A percentile compares a stretch with the other conserved stretches of the same genome.
These are phyloP conservation scores for Xenus cinereus DNA, from an alignment of 2,113 vertebrate species.

Conservation along the genomic window DNA sequence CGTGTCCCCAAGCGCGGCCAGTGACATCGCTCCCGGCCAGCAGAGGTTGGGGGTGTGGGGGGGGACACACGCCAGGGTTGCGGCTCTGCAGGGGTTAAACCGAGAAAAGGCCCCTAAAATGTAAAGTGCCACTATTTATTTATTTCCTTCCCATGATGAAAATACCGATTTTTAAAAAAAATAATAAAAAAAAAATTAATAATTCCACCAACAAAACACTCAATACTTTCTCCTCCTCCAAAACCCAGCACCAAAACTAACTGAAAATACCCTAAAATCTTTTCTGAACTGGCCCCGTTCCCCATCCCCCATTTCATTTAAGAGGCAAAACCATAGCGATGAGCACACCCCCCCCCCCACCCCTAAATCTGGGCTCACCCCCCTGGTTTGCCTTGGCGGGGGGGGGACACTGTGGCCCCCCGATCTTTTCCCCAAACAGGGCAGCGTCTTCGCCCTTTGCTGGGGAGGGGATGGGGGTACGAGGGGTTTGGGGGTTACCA, in stretches of 20 bases:
- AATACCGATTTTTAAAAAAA: not conserved
- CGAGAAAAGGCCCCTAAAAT: not conserved
- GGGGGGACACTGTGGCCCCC: not conserved
- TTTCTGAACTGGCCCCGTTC: not conserved
- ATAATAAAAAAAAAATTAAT: not conserved
- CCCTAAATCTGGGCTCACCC: not conserved
- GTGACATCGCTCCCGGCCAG: not conserved
- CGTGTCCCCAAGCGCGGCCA: accelerated
- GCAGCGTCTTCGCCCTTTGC: not conserved
- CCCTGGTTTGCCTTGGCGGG: not conserved
- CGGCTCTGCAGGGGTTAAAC: not conserved
- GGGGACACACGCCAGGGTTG: not conserved
- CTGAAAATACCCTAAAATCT: not conserved
- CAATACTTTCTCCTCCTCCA: not conserved
- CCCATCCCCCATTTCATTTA: not conserved
- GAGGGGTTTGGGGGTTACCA: not conserved
- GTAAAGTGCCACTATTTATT: constrained; percentile 25
- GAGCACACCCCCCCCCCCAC: no score
- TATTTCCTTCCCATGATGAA: not conserved
- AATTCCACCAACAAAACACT: not conserved
- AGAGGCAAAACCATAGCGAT: not conserved
- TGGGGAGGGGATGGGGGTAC: not conserved
- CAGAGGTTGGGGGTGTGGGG: no score
- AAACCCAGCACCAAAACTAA: not conserved
- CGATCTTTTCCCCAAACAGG: accelerated